phyloP scores from a whole-genome alignment of 2,888 invertebrate genomes.

The Polyploca ridens region DNA sequence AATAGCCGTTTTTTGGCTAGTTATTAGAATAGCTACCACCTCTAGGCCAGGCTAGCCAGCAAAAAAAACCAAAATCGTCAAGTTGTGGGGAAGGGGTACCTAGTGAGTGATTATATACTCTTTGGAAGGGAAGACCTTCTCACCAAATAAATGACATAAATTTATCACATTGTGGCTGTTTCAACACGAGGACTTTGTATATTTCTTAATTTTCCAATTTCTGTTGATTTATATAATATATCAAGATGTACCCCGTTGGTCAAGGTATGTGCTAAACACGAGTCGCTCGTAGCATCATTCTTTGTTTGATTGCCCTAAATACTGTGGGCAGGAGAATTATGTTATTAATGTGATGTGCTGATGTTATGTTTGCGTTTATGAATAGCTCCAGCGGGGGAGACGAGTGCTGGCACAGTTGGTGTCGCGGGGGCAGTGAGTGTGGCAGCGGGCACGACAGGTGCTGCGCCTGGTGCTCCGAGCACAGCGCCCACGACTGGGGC shows the following conservation, averaged over 20 bases:
- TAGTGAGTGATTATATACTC: too few relatives aligned
- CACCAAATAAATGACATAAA: slow-evolving; percentile 26
- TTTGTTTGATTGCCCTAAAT: slow-evolving; percentile 80
- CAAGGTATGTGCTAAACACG: slow-evolving; percentile 67
- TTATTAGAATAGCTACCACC: too few relatives aligned
- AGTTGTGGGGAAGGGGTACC: neutral
- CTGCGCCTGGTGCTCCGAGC: slow-evolving; percentile 73
- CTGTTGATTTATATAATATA: slow-evolving; percentile 56
- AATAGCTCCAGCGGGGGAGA: slow-evolving; percentile 82
- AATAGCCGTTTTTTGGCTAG: too few relatives aligned
- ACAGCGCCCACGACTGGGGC: slow-evolving; percentile 78
- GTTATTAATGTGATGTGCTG: slow-evolving; percentile 15
- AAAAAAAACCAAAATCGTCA: too few relatives aligned
- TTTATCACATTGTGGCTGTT: slow-evolving; percentile 62
- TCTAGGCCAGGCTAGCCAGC: too few relatives aligned
- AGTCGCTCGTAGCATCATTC: slow-evolving; percentile 57
- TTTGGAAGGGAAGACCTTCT: neutral
- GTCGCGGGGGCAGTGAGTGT: slow-evolving; percentile 84
- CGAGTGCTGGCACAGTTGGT: slow-evolving; percentile 74
- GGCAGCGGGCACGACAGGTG: slow-evolving; percentile 83
- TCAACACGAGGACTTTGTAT: slow-evolving; percentile 53
- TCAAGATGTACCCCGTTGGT: slow-evolving; percentile 80
- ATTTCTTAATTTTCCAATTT: slow-evolving; percentile 60
- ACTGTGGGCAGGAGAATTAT: slow-evolving; percentile 34
- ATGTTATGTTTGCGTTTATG: slow-evolving; percentile 5